phyloP scores from a whole-genome alignment of 2,797 vertebrate genomes.

The Scleropages formosus region DNA sequence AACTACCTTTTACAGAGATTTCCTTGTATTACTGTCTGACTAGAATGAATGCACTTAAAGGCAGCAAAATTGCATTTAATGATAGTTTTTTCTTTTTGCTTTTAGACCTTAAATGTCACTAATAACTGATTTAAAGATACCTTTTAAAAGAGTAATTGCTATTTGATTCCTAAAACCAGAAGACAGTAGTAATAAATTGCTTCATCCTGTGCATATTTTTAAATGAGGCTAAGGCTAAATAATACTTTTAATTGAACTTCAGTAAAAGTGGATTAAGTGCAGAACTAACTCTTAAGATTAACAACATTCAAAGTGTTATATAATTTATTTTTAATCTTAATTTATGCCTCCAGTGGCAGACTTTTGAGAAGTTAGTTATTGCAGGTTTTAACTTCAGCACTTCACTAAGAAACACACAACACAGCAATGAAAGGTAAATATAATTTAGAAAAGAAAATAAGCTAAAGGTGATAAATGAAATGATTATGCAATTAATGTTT shows the following conservation, averaged over 20 bases:
- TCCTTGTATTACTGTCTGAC: not conserved
- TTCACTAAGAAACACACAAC: no score
- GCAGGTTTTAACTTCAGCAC: no score
- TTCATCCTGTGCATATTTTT: not conserved
- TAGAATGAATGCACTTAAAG: not conserved
- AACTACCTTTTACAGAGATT: not conserved
- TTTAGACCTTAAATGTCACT: conserved; percentile 4
- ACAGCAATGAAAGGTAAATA: no score
- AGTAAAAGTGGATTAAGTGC: not conserved
- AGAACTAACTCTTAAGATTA: not conserved
- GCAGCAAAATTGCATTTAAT: not conserved
- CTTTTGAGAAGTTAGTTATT: no score
- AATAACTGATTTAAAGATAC: not conserved
- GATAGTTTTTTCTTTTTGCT: not conserved
- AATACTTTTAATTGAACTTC: not conserved
- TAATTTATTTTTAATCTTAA: no score
- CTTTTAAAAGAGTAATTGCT: not conserved
- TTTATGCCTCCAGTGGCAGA: no score
- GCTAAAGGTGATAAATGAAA: no score
- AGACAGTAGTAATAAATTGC: not conserved
- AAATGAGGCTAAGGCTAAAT: not conserved
- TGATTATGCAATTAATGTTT: no score
- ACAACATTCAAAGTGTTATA: no score
- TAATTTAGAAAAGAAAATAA: no score
- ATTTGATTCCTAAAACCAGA: not conserved